Evolutionary conservation across 2,888 invertebrate species (phyloP), one percentile per base, ranked within the genome.

Genomic region (Polydrusus tereticollis): DNA sequence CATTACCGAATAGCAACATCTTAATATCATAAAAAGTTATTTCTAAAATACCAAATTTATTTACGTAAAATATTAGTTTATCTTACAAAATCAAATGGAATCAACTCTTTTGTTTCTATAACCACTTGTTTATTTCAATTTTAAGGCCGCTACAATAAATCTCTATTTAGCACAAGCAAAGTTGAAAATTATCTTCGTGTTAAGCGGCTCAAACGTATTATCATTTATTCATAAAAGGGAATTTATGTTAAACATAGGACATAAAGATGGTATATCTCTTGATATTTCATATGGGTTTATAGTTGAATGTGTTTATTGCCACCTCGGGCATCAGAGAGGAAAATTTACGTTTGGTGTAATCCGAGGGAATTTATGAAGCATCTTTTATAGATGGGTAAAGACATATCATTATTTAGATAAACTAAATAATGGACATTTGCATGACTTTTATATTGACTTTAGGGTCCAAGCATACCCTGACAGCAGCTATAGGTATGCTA

Each of bases 171-270:
- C 74, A 59, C 72, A 68, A 72, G 72, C 72, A 45, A n/a, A 36
- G 52, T 36, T 59, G 62, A 70, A 70, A 75, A 73, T 75, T 69
- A 73, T 73, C 64, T 75, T 62, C 65, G 50, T 75, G 75, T 73
- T 73, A 70, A 73, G 36, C 66, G 63, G 66, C 73, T 73, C 76
- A 72, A 74, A 64, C 72, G 64, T 64, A 73, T 70, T 75, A 76
- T 72, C 73, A 76, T 75, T 76, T 76, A 76, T 76, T 76, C 76
- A 75, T 76, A 75, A 67, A 73, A 75, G 73, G 71, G 67, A 76
- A 76, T 76, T 76, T 76, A 76, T 71, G 64, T 67, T 68, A 59
- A 60, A 72, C 72, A 74, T 52, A 47, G 47, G 57, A 72, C 74
- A 73, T 76, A 76, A 76, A 76, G 70, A 70, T 72, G 67, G 65